Conservation (phyloP, 2,113 vertebrate species). For the Shinisaurus crocodilurus region DNA sequence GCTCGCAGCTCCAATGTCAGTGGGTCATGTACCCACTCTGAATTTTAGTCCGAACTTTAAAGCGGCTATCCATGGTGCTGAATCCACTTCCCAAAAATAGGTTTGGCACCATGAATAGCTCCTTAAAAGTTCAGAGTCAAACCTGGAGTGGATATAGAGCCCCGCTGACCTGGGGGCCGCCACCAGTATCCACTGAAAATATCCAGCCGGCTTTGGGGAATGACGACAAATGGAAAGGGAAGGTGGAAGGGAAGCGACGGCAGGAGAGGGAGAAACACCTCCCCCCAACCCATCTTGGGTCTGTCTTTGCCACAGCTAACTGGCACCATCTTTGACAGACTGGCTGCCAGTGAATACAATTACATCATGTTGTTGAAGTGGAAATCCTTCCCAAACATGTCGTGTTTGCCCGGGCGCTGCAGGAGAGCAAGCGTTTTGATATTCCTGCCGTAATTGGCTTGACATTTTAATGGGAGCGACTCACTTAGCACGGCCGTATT, state of each 20-base stretch:
- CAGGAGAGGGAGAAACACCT: not conserved
- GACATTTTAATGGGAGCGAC: constrained; percentile 34
- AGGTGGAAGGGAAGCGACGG: not conserved
- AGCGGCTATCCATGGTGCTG: no score
- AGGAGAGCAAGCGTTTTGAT: not conserved
- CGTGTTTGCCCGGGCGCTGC: no score
- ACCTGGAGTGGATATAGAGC: no score
- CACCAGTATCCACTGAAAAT: no score
- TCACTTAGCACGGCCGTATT: not conserved
- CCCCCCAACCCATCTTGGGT: not conserved
- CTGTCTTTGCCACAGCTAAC: not conserved
- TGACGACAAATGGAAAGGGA: not conserved
- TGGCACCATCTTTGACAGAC: not conserved
- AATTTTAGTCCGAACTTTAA: no score
- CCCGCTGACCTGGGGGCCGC: no score
- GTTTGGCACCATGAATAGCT: no score
- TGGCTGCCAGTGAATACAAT: not conserved
- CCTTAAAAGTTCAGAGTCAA: no score
- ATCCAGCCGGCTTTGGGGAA: not conserved
- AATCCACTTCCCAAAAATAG: no score
- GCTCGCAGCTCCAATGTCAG: no score
- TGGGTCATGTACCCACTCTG: no score
- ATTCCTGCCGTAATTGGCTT: constrained; percentile 13
- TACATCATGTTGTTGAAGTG: not conserved
- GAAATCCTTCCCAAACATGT: not conserved